Evolutionary conservation across 2,797 vertebrate genomes (phyloP), one percentile per base, ranked within the genome.

Genomic region (Babyrousa celebensis): DNA sequence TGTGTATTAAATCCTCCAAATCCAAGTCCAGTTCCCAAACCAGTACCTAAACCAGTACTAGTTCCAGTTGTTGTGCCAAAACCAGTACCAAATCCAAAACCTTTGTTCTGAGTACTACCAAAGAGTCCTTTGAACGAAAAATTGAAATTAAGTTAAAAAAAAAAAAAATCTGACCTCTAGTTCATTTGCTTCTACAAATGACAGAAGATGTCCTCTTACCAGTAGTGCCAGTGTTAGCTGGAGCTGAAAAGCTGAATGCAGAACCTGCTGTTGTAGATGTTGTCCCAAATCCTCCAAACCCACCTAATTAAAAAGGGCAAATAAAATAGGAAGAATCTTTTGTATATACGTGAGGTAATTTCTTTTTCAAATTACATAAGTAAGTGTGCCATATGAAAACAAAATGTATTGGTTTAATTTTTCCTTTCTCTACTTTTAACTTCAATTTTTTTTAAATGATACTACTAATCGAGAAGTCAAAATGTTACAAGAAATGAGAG

Each of bases 201-300:
- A 56, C 3, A 20, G 2, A 25, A 25, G 15, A 27, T 12, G 4
- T 27, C 21, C 17, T 87, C 99, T 98, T 98, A 99, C 99, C 99
- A 1, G 96, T 54, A 3, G 98, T 97, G 98, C 99, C 99, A 77
- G 99, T 98, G 86, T 99, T 99, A 93, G 99, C 16, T 48, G 99
- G 99, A 72, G 99, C 97, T 52, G 99, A 99, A 96, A 99, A 99
- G 97, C 98, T 99, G 98, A 99, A 99, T 0, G 99, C 97, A 40
- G 99, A 99, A 0, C 99, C 99, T 0, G 99, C 97, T 6, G 99
- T 99, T 80, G 99, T 98, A 56, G 99, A 98, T 1, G 99, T 98
- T 3, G 99, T 98, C 80, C 99, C 99, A 94, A 99, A 99, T 60
- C 99, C 99, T 85, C 99, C 99, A 91, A 99, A 99, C 0, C 99